Base-by-base conservation (phyloP, 2,113 vertebrate genomes). In the Amazona vittata region DNA sequence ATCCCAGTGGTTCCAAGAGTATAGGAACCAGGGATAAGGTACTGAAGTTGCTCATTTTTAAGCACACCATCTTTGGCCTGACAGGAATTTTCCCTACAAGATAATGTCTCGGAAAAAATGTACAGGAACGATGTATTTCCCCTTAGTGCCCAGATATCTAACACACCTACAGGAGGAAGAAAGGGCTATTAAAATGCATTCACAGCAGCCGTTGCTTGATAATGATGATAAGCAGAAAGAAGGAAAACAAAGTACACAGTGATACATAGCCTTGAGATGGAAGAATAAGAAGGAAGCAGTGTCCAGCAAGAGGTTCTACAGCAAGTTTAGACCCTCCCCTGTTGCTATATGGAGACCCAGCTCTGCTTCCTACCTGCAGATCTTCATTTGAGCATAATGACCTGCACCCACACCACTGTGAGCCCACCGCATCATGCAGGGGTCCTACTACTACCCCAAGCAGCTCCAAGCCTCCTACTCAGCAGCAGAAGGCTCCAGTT, bases 251-350 rank as follows among this genome's bases (percentile, higher is more conserved):
- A 77, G n/a, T 8, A 24, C 44, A 2, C 8, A 4, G 20, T 3
- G 7, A 46, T 1, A 3, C 0, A 4, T 3, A 52, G 55, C 0
- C 59, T 55, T 25, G 47, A 64, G 11, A 21, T 29, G 5, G 28
- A 35, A 69, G 25, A n/a, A 20, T 1, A 2, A 35, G 6, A 15
- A 17, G 10, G 41, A 39, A 62, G 44, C 39, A 7, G 59, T 5
- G 5, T 7, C 28, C 0, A 0, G 16, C 1, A 0, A 49, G 49
- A 35, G 2, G 10, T 7, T 25, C 33, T n/a, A 15, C 33, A 35
- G 57, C 29, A 52, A 43, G n/a, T 19, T 35, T 22, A 19, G 37
- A 11, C 39, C 16, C 7, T 41, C 17, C 28, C 26, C 15, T 41
- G 52, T 10, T 25, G 6, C 74, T 25, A 3, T 67, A 26, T 5